Evolutionary conservation across 2,797 vertebrate genomes (phyloP).

Genomic region (Macropodus opercularis): DNA sequence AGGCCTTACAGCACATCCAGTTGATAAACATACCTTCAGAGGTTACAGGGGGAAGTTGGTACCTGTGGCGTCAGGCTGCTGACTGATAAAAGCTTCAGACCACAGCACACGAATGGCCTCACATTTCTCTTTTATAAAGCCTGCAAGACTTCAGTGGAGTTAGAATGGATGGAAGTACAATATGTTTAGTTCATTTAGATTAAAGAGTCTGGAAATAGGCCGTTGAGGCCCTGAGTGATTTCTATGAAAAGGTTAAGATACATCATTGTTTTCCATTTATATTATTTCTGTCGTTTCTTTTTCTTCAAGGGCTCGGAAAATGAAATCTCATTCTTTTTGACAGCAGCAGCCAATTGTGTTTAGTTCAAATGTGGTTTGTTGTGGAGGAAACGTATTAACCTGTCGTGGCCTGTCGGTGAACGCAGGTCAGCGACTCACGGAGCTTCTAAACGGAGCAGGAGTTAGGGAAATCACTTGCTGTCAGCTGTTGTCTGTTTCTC

Average conservation of each 20-base stretch:
- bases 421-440: conserved; percentile 49
- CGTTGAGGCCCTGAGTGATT: background rate
- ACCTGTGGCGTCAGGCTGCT: background rate
- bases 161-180: background rate
- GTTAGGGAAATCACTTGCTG: conserved; percentile 49
- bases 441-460: conserved; percentile 38
- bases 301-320: conserved; percentile 5
- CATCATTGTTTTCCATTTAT: conserved; percentile 27
- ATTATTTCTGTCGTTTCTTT: conserved; percentile 12
- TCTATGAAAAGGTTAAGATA: conserved; percentile 21
- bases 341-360: conserved; percentile 36
- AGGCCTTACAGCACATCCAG: too few relatives aligned
- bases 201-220: background rate
- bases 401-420: conserved; percentile 31
- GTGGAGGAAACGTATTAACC: conserved; percentile 55
- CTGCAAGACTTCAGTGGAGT: background rate
- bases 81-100: background rate
- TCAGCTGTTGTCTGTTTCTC: conserved; percentile 35
- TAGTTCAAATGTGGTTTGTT: conserved; percentile 38
- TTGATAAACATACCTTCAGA: too few relatives aligned
- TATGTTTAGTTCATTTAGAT: conserved; percentile 4
- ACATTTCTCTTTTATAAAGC: background rate
- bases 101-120: too few relatives aligned
- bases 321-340: conserved; percentile 26
- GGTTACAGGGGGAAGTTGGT: background rate